Evolutionary conservation across 2,888 invertebrate genomes (phyloP), one percentile per base, ranked within the genome.

Genomic region (Heterodera filipjevi): DNA sequence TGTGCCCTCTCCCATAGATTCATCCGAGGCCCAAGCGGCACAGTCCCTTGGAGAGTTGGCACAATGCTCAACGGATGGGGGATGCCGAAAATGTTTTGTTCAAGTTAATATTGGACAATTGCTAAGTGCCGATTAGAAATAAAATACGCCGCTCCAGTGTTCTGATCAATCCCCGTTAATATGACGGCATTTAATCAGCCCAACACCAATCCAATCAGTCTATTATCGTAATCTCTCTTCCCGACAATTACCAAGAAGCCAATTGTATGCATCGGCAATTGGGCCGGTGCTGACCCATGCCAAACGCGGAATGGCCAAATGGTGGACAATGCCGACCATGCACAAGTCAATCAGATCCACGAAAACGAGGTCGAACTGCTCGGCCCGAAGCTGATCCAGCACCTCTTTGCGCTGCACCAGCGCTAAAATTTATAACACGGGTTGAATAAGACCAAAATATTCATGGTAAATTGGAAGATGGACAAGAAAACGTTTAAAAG

Each of bases 211-310:
- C n/a, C n/a, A n/a, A n/a, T n/a, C n/a, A n/a, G n/a, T n/a, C n/a
- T n/a, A n/a, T n/a, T n/a, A n/a, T n/a, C n/a, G n/a, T n/a, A n/a
- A 35, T 35, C 10, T 74, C 32, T 22, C n/a, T n/a, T n/a, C 27
- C 59, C 3, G 19, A 22, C 35, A 66, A 19, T 22, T 53, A 80
- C 82, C 82, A n/a, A 83, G 35, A 30, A 70, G 68, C 78, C 86
- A 87, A 71, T 83, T 83, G 39, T 82, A 81, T 12, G 84, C 83
- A 66, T 87, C 87, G 82, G 86, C 85, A 8, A 87, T 80, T 27
- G 86, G 84, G 3, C 87, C 87, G 0, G 87, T 87, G 22, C 85
- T 85, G 49, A 86, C 83, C 87, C 85, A 87, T 30, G 87, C 77
- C 66, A 85, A 84, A 32, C 84, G 84, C 22, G 82, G 77, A 77